Evolutionary conservation across 1,140 invertebrate genomes (phyloP), one percentile per base, ranked within the genome.

Genomic region (Leptopilina clavipes): DNA sequence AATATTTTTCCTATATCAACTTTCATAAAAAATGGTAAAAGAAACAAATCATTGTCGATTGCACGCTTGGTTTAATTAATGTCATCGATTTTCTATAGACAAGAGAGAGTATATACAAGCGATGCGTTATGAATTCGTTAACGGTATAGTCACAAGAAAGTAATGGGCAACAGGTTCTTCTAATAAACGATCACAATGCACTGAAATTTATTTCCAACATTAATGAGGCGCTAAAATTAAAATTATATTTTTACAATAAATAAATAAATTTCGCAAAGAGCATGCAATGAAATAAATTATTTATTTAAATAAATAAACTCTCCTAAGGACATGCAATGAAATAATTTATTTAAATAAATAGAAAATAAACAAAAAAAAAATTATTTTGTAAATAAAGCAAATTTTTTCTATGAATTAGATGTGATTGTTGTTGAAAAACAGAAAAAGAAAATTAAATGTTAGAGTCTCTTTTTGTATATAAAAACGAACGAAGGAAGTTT

Each of bases 81-180:
- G 25, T 31, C 59, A 65, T 65, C 59, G 59, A 31, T 65, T 65
- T 65, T 65, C 22, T 31, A 65, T 31, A 65, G 59, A 65, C 22
- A 65, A 19, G 59, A 65, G 72, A 31, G 59, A 73, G 74, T 72
- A n/a, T n/a, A n/a, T n/a, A 72, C 73, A 52, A 76, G 78, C 72
- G 25, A 73, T 72, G 72, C 52, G 65, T 79, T 74, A 76, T 59
- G 73, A 74, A 75, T 76, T 76, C 72, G 75, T 71, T 79, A 79
- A 79, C 78, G 78, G 78, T 79, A 76, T 43, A 79, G 59, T 75
- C 72, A 72, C 73, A 79, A 75, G 78, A 76, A 79, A 76, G 78
- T 79, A 74, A 70, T 71, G 72, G 45, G 65, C 48, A 56, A 79
- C 78, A 79, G 78, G 78, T 79, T 75, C 75, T 73, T 31, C 12